Evolutionary conservation across 1,140 invertebrate species (phyloP), one percentile per base, ranked within the genome.

Genomic region (Proales similis): DNA sequence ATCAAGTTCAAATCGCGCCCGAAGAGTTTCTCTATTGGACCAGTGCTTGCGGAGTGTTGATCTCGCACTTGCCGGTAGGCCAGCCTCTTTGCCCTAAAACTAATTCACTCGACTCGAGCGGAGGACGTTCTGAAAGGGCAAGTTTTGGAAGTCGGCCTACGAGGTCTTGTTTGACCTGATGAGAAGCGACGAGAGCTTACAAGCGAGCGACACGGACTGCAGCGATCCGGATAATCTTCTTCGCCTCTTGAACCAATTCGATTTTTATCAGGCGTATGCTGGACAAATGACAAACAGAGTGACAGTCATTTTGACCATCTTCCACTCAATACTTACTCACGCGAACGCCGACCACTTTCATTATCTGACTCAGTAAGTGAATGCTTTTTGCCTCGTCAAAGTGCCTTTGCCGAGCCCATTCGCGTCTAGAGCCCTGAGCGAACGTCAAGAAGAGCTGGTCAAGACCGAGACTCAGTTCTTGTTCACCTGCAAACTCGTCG

Each of bases 21-120:
- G 45, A 57, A 42, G 51, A 42, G 36, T 57, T 57, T 57, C 36
- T 42, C 20, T 57, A 57, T 27, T 57, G 51, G 51, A 14, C 36
- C 7, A 57, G 45, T 57, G 51, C 38, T 29, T 36, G 36, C 9
- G 51, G 51, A 26, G 45, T 57, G 9, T 42, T 57, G 5, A 57
- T 57, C 30, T 57, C 51, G 20, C 39, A 29, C 20, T 42, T 57
- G 45, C 51, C 51, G 20, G 51, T 57, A 57, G 45, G n/a, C n/a
- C n/a, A n/a, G n/a, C n/a, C 26, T 51, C 39, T 51, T 12, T n/a
- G 14, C n/a, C 5, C 27, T 24, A 48, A 22, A 48, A 48, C 2
- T n/a, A 6, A 7, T 48, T 2, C 46, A 36, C 9, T 36, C 14
- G 14, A 36, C 33, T 36, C 33, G 14, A 36, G 33, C 9, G 14